Evolutionary conservation across 2,888 invertebrate species (phyloP), one percentile per base, ranked within the genome.

Genomic region (Harpalus rubripes): DNA sequence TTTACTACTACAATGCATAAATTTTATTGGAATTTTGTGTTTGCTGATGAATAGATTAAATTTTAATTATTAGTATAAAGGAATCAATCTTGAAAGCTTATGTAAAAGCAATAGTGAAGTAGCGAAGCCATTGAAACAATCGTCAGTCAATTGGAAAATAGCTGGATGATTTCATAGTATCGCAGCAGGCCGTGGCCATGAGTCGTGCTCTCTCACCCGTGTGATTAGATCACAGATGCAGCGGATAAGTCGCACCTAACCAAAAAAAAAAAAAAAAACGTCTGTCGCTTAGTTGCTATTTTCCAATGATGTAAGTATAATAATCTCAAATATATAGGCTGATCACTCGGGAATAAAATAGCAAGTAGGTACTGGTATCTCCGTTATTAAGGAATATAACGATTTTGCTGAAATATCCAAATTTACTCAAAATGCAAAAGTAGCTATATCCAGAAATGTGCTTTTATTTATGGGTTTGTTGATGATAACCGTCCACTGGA

Each of bases 81-180:
- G 63, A 63, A 63, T 26, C 7, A 63, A 63, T 63, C 22, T 10
- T 18, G 10, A 63, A 26, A 59, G 15, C 15, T 59, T 59, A 59
- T 59, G n/a, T n/a, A 16, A 10, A 56, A 56, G 56, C 56, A 15
- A 56, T 8, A 6, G 59, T 16, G 16, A 18, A 59, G 81, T 56
- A 8, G 56, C 6, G 81, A 81, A 81, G 81, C 81, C 81, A 22
- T 65, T 81, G 81, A 81, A 81, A 68, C 68, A 68, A 81, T 63
- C 68, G 68, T 52, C 81, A 81, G 68, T 81, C 81, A 56, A 1
- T 81, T 81, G 81, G 81, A 81, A 81, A 68, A 81, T 44, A 68
- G 65, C 52, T 81, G 22, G 52, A 52, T 81, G 81, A 52, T 44
- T 52, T n/a, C 81, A 22, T 8, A 68, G 56, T 15, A 41, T n/a